These are phyloP conservation scores for Lordiphosa clarofinis DNA, from an alignment of 1,140 invertebrate species.

Conservation along the genomic window DNA sequence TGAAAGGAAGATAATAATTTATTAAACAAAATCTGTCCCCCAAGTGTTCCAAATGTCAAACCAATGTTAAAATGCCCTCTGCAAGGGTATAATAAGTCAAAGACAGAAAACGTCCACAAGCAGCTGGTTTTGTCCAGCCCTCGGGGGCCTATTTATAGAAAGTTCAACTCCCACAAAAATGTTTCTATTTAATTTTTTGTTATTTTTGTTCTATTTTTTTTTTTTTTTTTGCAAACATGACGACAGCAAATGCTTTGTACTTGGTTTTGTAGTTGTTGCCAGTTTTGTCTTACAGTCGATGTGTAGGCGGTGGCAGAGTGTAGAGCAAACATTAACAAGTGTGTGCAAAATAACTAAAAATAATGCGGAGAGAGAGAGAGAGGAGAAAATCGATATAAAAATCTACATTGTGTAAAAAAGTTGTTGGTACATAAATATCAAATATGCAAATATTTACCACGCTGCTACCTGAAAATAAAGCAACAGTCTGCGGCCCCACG, in stretches of 20 bases:
- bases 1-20: no score
- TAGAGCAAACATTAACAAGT: conserved; percentile 65
- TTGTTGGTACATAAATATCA: conserved; percentile 73
- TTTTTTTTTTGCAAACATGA: conserved; percentile 41
- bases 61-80: no score
- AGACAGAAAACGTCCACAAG: no score
- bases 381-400: conserved; percentile 57
- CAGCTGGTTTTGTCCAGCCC: conserved; percentile 10
- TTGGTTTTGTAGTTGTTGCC: conserved; percentile 8
- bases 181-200: conserved; percentile 5
- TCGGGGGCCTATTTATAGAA: conserved; percentile 32
- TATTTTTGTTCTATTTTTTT: no score
- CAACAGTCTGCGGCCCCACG: neutral
- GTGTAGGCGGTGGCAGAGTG: conserved; percentile 25
- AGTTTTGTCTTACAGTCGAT: conserved; percentile 25
- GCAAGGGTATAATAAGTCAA: no score
- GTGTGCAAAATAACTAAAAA: conserved; percentile 61
- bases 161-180: conserved; percentile 20
- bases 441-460: conserved; percentile 74
- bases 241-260: conserved; percentile 48
- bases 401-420: conserved; percentile 66
- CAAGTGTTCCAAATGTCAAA: no score
- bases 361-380: neutral
- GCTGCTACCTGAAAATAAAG: conserved; percentile 62
- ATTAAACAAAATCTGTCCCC: no score